phyloP scores from a whole-genome alignment of 2,797 vertebrate species.

The Betta splendens region DNA sequence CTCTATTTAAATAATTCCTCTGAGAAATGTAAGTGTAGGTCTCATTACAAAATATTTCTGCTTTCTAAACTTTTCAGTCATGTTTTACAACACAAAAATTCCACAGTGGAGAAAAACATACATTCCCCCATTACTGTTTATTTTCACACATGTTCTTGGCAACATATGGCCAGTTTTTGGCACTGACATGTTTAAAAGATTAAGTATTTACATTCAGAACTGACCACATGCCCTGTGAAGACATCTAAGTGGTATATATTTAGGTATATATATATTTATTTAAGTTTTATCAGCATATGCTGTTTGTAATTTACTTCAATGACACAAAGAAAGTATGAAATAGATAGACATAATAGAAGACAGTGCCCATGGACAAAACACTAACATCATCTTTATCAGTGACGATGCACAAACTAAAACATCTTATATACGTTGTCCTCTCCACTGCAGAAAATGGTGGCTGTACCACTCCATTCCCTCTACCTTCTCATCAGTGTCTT shows the following conservation, averaged over 20 bases:
- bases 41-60: slow-evolving; percentile 22
- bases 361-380: no score
- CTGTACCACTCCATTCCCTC: slow-evolving; percentile 61
- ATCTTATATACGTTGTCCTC: neutral
- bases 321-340: no score
- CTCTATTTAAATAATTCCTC: slow-evolving; percentile 20
- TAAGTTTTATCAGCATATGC: slow-evolving; percentile 31
- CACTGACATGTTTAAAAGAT: slow-evolving; percentile 53
- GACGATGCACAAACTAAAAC: no score
- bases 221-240: slow-evolving; percentile 25
- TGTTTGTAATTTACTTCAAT: no score
- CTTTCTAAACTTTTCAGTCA: slow-evolving; percentile 30
- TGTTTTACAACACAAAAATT: slow-evolving; percentile 43
- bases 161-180: slow-evolving; percentile 23
- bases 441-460: slow-evolving; percentile 78
- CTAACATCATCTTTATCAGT: no score
- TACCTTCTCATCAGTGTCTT: slow-evolving; percentile 77
- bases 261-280: no score
- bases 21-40: slow-evolving; percentile 39
- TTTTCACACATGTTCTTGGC: slow-evolving; percentile 52
- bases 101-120: slow-evolving; percentile 40
- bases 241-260: slow-evolving; percentile 50
- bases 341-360: no score
- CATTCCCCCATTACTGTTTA: slow-evolving; percentile 37
- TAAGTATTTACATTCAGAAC: slow-evolving; percentile 39